Conservation (phyloP, 2,113 vertebrate genomes). For the Petromus typicus region DNA sequence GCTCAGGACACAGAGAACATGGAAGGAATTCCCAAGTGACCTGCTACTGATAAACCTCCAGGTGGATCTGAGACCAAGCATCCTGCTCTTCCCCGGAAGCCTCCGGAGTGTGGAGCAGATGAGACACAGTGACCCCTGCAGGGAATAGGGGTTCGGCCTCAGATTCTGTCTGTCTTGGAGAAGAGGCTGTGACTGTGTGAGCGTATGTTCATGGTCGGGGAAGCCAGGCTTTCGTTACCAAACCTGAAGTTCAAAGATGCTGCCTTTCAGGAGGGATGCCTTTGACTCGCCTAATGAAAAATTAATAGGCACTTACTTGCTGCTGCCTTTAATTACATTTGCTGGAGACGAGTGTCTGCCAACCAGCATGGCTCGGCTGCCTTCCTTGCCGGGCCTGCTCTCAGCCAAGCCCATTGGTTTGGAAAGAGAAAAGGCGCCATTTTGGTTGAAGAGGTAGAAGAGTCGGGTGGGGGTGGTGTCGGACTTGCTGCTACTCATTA, state of each 20-base stretch:
- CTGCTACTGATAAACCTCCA: not conserved
- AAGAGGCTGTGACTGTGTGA: not conserved
- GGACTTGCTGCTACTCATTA: not conserved
- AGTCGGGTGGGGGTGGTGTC: not conserved
- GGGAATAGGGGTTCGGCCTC: not conserved
- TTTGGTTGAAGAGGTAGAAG: constrained; percentile 59
- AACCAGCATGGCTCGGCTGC: constrained; percentile 28
- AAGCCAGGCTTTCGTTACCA: constrained; percentile 10
- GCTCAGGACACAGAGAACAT: not conserved
- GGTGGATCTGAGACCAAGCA: not conserved
- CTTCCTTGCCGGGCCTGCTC: constrained; percentile 36
- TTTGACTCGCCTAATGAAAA: constrained; percentile 80
- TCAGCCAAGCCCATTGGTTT: constrained; percentile 44
- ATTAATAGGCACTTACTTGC: constrained; percentile 81
- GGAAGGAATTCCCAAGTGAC: not conserved
- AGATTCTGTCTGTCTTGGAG: not conserved
- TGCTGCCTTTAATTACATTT: constrained; percentile 79
- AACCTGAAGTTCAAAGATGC: constrained; percentile 34
- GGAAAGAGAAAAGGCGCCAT: constrained; percentile 48
- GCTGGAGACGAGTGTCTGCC: constrained; percentile 75
- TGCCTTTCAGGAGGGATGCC: constrained; percentile 69
- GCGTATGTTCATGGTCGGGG: not conserved
- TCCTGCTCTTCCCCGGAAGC: not conserved
- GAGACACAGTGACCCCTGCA: not conserved
- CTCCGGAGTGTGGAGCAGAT: not conserved